phyloP scores from a whole-genome alignment of 1,140 invertebrate genomes.

The Brachionus rotundiformis region DNA sequence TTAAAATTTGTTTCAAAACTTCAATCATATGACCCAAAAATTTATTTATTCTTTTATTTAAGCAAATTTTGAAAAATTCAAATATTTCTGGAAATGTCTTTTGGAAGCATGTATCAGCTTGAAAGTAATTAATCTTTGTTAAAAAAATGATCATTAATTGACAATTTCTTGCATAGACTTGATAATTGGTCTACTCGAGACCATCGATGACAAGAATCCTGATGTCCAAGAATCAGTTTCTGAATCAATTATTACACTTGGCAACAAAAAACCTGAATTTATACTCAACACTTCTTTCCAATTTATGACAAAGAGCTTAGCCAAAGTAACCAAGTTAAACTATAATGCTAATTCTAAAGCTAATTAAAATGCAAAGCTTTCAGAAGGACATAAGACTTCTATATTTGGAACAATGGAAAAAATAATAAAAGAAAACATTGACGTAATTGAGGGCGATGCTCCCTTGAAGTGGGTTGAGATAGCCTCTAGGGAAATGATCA shows the following conservation, averaged over 20 bases:
- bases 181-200: slow-evolving; percentile 37
- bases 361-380: not conserved
- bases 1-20: not conserved
- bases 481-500: slow-evolving; percentile 34
- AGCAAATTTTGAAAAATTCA: not conserved
- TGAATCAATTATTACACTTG: slow-evolving; percentile 18
- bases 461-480: slow-evolving; percentile 37
- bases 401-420: not conserved
- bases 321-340: not conserved
- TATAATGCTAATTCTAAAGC: not conserved
- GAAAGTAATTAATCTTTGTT: slow-evolving; percentile 38
- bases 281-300: not conserved
- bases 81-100: not conserved
- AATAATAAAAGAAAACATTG: slow-evolving; percentile 20
- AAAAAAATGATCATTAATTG: too few species aligned
- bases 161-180: not conserved
- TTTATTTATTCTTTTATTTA: not conserved
- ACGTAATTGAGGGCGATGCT: not conserved
- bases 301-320: slow-evolving; percentile 30
- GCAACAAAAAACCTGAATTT: not conserved
- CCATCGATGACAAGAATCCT: slow-evolving; percentile 17
- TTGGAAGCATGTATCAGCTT: slow-evolving; percentile 44
- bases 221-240: slow-evolving; percentile 42
- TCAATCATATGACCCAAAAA: slow-evolving; percentile 6
- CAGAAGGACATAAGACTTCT: slow-evolving; percentile 30